These are phyloP conservation scores for Leptoclinus maculatus DNA, from an alignment of 2,797 vertebrate genomes.

Conservation along the genomic window DNA sequence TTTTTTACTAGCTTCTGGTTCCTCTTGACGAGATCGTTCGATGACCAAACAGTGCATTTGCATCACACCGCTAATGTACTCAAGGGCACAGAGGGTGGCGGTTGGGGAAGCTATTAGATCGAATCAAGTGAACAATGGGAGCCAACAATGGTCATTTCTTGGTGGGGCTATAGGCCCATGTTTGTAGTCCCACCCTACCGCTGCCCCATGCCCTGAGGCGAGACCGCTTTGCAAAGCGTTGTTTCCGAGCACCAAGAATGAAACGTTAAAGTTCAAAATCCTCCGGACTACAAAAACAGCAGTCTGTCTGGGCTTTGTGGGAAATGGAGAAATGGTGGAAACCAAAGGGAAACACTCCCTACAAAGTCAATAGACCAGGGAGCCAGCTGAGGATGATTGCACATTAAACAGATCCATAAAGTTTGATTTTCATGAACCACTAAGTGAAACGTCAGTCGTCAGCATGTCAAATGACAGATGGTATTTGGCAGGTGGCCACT, in stretches of 20 bases:
- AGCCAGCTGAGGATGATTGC: neutral
- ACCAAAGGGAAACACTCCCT: conserved; percentile 3
- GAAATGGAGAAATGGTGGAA: neutral
- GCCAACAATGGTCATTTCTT: neutral
- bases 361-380: conserved; percentile 3
- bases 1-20: neutral
- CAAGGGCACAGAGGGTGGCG: neutral
- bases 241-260: conserved; percentile 2
- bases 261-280: neutral
- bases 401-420: conserved; percentile 18
- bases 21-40: neutral
- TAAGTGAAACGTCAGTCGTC: conserved; percentile 13
- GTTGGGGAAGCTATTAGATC: neutral
- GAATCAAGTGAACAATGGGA: neutral
- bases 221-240: neutral
- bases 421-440: conserved; percentile 29
- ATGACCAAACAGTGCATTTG: neutral
- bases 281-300: neutral
- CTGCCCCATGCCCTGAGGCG: neutral
- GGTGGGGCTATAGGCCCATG: neutral
- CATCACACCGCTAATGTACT: neutral
- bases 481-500: conserved; percentile 36
- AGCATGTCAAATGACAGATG: conserved; percentile 43
- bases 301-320: neutral
- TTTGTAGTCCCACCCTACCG: neutral